Evolutionary conservation across 2,888 invertebrate species (phyloP).

Genomic region (Hirtodrosophila histrioides): DNA sequence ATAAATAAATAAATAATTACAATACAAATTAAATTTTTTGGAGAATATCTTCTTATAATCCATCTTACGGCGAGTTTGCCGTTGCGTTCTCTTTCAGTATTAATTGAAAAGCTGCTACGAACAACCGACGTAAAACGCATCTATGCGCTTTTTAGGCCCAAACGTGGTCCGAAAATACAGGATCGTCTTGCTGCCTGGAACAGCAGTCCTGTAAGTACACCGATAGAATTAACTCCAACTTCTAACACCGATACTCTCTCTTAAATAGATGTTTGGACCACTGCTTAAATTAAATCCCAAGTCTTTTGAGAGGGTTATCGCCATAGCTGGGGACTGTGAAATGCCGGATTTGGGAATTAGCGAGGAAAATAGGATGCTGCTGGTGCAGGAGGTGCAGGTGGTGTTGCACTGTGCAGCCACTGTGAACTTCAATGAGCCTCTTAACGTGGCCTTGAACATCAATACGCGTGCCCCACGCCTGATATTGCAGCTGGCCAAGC

Average conservation of each 20-base stretch:
- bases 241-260: too few species aligned
- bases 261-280: slow-evolving; percentile 31
- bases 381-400: slow-evolving; percentile 84
- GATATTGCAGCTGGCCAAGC: slow-evolving; percentile 87
- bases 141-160: slow-evolving; percentile 86
- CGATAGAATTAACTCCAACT: background rate
- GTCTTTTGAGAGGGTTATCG: slow-evolving; percentile 77
- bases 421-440: slow-evolving; percentile 90
- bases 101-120: slow-evolving; percentile 87
- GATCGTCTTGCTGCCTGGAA: slow-evolving; percentile 88
- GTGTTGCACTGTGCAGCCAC: slow-evolving; percentile 96
- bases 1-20: too few species aligned
- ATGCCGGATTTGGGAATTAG: slow-evolving; percentile 83
- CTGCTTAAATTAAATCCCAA: slow-evolving; percentile 64
- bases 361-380: slow-evolving; percentile 73
- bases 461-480: slow-evolving; percentile 89
- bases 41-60: too few species aligned
- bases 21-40: too few species aligned
- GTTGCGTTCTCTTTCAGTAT: slow-evolving; percentile 80
- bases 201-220: slow-evolving; percentile 87
- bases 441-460: slow-evolving; percentile 88
- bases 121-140: slow-evolving; percentile 86
- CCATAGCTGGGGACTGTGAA: slow-evolving; percentile 83
- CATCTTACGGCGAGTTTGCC: too few species aligned
- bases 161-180: slow-evolving; percentile 87